phyloP scores from a whole-genome alignment of 2,797 vertebrate genomes.

The Oryzias dopingdopingensis region DNA sequence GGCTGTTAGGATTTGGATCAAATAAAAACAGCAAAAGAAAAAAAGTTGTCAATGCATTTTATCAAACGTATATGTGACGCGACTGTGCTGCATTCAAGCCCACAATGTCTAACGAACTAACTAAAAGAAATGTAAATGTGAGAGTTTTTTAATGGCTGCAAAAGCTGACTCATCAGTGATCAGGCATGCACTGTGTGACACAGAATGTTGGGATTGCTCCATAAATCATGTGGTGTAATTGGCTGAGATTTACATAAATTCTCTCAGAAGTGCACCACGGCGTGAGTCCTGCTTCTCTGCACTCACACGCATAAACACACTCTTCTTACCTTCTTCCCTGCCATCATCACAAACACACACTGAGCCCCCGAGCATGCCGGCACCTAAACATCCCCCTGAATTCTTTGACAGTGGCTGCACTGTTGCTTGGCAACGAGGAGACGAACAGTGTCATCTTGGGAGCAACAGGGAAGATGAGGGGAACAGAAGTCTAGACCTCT shows the following conservation, averaged over 20 bases:
- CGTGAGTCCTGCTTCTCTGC: constrained; percentile 30
- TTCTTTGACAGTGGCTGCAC: constrained; percentile 79
- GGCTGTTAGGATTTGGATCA: too few relatives aligned
- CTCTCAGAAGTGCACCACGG: constrained; percentile 32
- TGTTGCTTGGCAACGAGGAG: constrained; percentile 82
- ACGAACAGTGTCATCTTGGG: constrained; percentile 71
- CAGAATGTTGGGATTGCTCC: constrained; percentile 23
- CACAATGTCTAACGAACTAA: neutral
- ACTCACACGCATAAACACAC: constrained; percentile 25
- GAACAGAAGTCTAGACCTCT: constrained; percentile 60
- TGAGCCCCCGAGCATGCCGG: constrained; percentile 47
- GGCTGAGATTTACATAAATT: constrained; percentile 30
- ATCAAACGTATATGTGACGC: neutral
- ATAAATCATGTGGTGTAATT: constrained; percentile 17
- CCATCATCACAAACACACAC: constrained; percentile 23
- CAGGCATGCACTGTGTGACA: neutral
- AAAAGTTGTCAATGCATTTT: too few relatives aligned
- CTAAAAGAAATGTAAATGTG: neutral
- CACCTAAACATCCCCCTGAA: constrained; percentile 73
- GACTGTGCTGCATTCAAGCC: neutral
- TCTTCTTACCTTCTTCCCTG: constrained; percentile 22
- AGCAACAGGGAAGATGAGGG: constrained; percentile 64
- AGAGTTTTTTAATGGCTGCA: neutral
- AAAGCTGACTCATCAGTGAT: constrained; percentile 29
- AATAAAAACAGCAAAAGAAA: too few relatives aligned